Conservation (phyloP, 2,888 invertebrate species). For the Trachelus stipa region DNA sequence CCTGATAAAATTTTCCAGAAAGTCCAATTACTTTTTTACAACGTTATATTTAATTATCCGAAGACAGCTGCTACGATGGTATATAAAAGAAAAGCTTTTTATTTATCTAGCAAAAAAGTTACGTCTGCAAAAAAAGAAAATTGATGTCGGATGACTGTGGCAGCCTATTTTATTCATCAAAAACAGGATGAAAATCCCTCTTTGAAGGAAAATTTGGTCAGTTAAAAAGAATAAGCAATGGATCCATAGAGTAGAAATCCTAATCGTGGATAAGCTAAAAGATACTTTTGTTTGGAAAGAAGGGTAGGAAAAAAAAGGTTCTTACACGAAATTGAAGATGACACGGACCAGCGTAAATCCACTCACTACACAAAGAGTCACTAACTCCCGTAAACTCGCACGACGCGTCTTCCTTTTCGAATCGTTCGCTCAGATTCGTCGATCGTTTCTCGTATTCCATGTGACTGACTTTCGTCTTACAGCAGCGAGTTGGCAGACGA, state of each 20-base stretch:
- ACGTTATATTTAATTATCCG: too few species aligned
- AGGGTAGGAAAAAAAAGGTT: background rate
- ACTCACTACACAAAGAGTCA: background rate
- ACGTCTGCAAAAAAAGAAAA: background rate
- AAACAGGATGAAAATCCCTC: background rate
- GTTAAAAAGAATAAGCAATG: background rate
- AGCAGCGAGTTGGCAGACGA: background rate
- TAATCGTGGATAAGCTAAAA: background rate
- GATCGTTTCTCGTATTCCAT: conserved; percentile 25
- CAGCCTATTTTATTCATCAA: background rate
- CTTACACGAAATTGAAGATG: background rate
- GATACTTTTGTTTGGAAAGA: background rate
- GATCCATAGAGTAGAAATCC: background rate
- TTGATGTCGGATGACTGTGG: background rate
- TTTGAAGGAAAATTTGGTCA: background rate
- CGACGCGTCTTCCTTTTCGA: conserved; percentile 4
- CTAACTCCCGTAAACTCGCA: background rate
- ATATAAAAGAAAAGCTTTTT: background rate
- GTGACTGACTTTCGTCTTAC: conserved; percentile 39
- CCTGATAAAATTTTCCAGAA: background rate
- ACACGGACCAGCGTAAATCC: background rate
- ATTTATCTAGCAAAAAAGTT: background rate
- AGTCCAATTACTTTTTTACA: background rate
- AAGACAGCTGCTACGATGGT: too few species aligned
- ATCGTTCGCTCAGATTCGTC: conserved; percentile 16